Percentiles rank a stretch among this genome's conserved stretches.
These are phyloP conservation scores for Xenopus laevis DNA, from an alignment of 2,113 vertebrate species.

Conservation along the genomic window DNA sequence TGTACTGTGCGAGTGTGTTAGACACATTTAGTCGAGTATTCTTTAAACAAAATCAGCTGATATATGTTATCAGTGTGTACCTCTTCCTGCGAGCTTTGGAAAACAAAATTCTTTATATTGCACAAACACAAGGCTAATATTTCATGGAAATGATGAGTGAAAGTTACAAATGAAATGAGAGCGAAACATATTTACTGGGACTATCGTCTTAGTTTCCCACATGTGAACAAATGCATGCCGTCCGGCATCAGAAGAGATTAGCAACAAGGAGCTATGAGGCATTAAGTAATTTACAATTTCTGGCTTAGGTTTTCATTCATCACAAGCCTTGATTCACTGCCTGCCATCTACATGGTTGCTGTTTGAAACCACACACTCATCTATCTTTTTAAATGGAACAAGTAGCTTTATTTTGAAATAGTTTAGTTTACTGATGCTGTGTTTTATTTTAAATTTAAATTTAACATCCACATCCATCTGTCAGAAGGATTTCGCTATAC, in stretches of 20 bases:
- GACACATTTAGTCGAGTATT: too few species aligned
- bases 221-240: conserved; percentile 39
- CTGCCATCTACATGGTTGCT: conserved; percentile 41
- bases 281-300: conserved; percentile 46
- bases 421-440: conserved; percentile 44
- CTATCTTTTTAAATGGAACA: conserved; percentile 45
- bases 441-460: conserved; percentile 41
- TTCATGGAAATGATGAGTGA: conserved; percentile 25
- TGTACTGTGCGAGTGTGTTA: too few species aligned
- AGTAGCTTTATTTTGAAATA: conserved; percentile 43
- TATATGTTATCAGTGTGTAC: not conserved
- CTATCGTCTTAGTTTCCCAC: conserved; percentile 40
- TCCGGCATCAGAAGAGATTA: conserved; percentile 38
- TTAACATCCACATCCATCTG: conserved; percentile 25
- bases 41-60: too few species aligned
- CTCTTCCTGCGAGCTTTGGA: not conserved
- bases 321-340: conserved; percentile 44
- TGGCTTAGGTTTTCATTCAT: conserved; percentile 41
- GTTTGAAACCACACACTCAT: conserved; percentile 38
- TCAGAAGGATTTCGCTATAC: conserved; percentile 22
- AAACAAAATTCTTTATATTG: conserved; percentile 4
- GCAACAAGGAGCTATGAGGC: conserved; percentile 41
- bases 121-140: conserved; percentile 27
- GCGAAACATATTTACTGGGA: conserved; percentile 29
- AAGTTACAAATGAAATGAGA: conserved; percentile 41